These are phyloP conservation scores for Loris lydekkerianus DNA, from an alignment of 2,797 vertebrate species.

Conservation along the genomic window DNA sequence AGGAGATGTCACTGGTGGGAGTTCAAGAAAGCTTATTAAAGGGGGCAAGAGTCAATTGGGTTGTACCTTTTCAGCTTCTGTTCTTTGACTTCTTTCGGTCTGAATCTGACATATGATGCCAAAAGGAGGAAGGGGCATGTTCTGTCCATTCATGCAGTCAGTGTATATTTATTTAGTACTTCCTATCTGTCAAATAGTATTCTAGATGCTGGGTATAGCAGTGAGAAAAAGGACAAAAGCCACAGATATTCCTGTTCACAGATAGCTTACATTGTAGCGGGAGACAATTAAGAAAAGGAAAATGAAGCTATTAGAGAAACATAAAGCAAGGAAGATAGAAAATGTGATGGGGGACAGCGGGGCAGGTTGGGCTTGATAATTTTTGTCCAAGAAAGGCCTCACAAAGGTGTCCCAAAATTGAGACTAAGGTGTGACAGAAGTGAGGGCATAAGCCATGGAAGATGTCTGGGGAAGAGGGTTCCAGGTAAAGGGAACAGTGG, in stretches of 20 bases:
- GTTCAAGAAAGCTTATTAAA: slow-evolving; percentile 21
- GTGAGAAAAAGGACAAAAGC: not conserved
- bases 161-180: not conserved
- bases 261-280: not conserved
- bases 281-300: not conserved
- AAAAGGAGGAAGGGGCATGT: not conserved
- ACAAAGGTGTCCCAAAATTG: not conserved
- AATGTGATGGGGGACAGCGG: not conserved
- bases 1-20: not conserved
- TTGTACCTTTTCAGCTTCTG: not conserved
- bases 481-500: not conserved
- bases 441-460: not conserved
- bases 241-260: not conserved
- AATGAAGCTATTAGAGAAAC: slow-evolving; percentile 25
- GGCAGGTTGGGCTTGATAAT: not conserved
- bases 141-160: not conserved
- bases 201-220: not conserved
- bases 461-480: not conserved
- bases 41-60: not conserved
- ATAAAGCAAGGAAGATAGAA: not conserved
- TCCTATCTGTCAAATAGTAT: not conserved
- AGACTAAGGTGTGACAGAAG: not conserved
- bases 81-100: not conserved
- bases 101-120: not conserved
- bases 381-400: not conserved